Conservation (phyloP, 2,113 vertebrate genomes). For the Balaeniceps rex region DNA sequence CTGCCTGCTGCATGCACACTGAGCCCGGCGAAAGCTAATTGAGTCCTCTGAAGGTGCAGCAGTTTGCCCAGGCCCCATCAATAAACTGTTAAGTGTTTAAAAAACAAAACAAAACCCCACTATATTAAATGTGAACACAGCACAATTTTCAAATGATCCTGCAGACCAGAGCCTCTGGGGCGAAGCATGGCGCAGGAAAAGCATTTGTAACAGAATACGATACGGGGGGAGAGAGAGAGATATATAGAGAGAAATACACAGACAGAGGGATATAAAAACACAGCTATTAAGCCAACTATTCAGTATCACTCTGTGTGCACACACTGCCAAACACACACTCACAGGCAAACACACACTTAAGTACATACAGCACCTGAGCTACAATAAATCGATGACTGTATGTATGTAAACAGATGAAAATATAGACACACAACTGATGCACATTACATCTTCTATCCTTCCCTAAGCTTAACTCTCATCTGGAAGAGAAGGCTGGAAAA, state of each 20-base stretch:
- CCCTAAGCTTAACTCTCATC: neutral
- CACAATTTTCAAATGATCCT: neutral
- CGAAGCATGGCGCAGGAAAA: neutral
- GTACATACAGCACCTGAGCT: neutral
- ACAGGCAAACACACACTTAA: neutral
- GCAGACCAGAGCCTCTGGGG: neutral
- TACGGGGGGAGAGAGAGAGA: neutral
- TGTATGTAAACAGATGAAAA: neutral
- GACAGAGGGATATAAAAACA: neutral
- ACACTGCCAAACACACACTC: neutral
- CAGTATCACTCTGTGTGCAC: neutral
- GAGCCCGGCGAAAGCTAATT: neutral
- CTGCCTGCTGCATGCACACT: neutral
- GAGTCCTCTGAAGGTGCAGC: conserved; percentile 41
- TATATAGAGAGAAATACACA: neutral
- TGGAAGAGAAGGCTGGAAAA: neutral
- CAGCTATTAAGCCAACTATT: conserved; percentile 1
- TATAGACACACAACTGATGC: neutral
- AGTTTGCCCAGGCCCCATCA: conserved; percentile 26
- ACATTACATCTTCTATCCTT: neutral
- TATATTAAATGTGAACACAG: conserved; percentile 21
- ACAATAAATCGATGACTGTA: neutral
- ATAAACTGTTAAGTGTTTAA: conserved; percentile 47
- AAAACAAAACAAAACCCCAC: conserved; percentile 14
- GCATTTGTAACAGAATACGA: neutral